These are phyloP conservation scores for Terrapene triunguis DNA, from an alignment of 2,113 vertebrate genomes.

Conservation along the genomic window DNA sequence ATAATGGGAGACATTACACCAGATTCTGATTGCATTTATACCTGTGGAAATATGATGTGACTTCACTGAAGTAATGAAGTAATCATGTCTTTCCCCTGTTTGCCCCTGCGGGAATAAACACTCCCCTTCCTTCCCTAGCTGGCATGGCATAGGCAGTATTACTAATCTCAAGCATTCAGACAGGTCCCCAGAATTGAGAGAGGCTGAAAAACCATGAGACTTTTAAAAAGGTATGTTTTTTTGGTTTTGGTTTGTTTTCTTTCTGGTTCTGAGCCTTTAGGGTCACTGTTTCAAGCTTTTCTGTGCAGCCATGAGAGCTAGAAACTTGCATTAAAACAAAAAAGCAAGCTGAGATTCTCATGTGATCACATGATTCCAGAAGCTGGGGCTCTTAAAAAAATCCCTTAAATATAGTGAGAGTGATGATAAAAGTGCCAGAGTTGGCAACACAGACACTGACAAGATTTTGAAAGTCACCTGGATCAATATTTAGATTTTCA, in stretches of 20 bases:
- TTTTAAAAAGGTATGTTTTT: neutral
- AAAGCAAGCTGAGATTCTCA: neutral
- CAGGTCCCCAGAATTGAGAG: neutral
- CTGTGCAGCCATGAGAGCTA: neutral
- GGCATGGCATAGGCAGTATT: neutral
- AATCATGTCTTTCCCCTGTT: neutral
- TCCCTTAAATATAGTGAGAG: slow-evolving; percentile 7
- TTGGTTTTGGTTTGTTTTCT: slow-evolving; percentile 7
- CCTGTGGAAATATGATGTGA: neutral
- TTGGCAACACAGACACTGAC: slow-evolving; percentile 40
- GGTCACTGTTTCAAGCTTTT: neutral
- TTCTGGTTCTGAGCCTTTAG: slow-evolving; percentile 14
- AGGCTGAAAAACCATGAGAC: neutral
- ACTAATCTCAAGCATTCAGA: neutral
- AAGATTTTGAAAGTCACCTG: slow-evolving; percentile 52
- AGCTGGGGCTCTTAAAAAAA: slow-evolving; percentile 37
- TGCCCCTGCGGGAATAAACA: neutral
- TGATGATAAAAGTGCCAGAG: slow-evolving; percentile 25
- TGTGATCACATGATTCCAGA: neutral
- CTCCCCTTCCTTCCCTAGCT: neutral
- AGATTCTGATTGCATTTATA: neutral
- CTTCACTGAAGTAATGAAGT: neutral
- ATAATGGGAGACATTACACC: neutral
- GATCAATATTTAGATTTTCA: slow-evolving; percentile 69
- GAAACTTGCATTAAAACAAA: neutral